A percentile compares a stretch with the other conserved stretches of the same genome.
These are phyloP conservation scores for Zaprionus capensis DNA, from an alignment of 1,140 invertebrate species.

Conservation along the genomic window DNA sequence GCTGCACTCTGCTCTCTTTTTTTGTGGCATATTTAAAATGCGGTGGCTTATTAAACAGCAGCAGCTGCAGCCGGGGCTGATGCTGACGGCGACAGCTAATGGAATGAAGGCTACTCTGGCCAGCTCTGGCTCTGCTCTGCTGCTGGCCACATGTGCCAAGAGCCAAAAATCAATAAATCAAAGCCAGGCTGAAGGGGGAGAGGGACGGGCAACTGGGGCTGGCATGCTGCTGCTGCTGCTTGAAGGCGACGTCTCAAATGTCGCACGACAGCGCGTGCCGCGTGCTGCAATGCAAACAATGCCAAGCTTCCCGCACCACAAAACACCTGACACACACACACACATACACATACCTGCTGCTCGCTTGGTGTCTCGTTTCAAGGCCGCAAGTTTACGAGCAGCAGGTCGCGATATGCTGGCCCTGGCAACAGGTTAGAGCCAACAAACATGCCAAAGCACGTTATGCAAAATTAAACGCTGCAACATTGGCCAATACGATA, in stretches of 20 bases:
- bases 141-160: slow-evolving; percentile 65
- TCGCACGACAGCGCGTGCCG: slow-evolving; percentile 69
- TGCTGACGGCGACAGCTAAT: slow-evolving; percentile 36
- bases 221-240: slow-evolving; percentile 27
- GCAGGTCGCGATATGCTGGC: slow-evolving; percentile 30
- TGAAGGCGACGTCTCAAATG: slow-evolving; percentile 67
- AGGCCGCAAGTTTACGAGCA: slow-evolving; percentile 52
- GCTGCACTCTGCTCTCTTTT: slow-evolving; percentile 49
- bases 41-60: slow-evolving; percentile 69
- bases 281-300: slow-evolving; percentile 75
- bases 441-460: slow-evolving; percentile 19
- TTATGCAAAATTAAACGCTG: slow-evolving; percentile 63
- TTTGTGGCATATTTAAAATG: slow-evolving; percentile 65
- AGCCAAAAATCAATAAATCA: slow-evolving; percentile 81
- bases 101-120: slow-evolving; percentile 9
- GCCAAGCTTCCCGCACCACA: slow-evolving; percentile 7
- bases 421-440: slow-evolving; percentile 66
- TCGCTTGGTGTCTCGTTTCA: slow-evolving; percentile 24
- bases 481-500: slow-evolving; percentile 35
- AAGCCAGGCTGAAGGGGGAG: slow-evolving; percentile 47
- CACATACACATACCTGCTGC: neutral
- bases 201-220: neutral
- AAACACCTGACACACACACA: neutral
- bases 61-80: slow-evolving; percentile 6
- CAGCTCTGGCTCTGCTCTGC: slow-evolving; percentile 31